phyloP scores from a whole-genome alignment of 1,140 invertebrate genomes.

The Cherax destructor region DNA sequence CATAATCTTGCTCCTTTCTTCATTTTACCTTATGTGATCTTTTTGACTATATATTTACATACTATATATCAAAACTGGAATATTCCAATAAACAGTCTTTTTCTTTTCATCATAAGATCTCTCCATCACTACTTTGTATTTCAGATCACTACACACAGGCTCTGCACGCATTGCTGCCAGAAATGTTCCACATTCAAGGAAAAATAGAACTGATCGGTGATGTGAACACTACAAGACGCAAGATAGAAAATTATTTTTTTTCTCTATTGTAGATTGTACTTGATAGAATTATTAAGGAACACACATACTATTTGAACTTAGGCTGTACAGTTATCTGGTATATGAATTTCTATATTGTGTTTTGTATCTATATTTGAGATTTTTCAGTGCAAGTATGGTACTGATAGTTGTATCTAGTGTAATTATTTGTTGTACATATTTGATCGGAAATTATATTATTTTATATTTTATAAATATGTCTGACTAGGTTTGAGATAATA shows the following conservation, averaged over 20 bases:
- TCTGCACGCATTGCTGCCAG: slow-evolving; percentile 63
- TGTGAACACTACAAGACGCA: not conserved
- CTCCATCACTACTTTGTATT: not conserved
- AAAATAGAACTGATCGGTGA: slow-evolving; percentile 51
- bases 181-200: slow-evolving; percentile 57
- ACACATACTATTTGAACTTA: too few species aligned
- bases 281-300: too few species aligned
- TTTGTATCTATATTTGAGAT: not conserved
- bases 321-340: not conserved
- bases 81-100: too few species aligned
- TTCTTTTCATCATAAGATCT: too few species aligned
- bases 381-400: not conserved
- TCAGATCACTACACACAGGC: slow-evolving; percentile 67
- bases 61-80: too few species aligned
- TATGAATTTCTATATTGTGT: not conserved
- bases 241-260: not conserved
- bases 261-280: not conserved
- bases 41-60: too few species aligned
- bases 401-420: not conserved
- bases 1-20: too few species aligned
- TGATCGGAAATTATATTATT: not conserved
- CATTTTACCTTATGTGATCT: too few species aligned
- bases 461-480: not conserved
- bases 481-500: not conserved
- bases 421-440: not conserved